Conservation (phyloP, 2,888 invertebrate species). For the Eustalomyia histrio region DNA sequence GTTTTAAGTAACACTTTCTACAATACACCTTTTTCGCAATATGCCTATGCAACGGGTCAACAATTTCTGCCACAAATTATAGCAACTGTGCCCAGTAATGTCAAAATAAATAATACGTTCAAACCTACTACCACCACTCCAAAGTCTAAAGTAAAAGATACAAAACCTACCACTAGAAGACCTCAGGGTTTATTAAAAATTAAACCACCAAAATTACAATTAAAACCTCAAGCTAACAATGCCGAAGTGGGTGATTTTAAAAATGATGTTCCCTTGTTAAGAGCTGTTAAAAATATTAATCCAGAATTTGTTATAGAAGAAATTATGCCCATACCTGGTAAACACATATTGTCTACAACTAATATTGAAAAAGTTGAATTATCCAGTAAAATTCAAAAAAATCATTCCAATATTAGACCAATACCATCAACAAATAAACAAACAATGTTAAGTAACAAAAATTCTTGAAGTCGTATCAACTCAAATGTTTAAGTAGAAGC, state of each 20-base stretch:
- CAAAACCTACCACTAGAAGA: slow-evolving; percentile 70
- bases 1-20: slow-evolving; percentile 60
- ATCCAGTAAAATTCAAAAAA: neutral
- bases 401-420: slow-evolving; percentile 13
- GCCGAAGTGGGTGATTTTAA: slow-evolving; percentile 64
- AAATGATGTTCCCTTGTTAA: slow-evolving; percentile 71
- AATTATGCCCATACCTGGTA: slow-evolving; percentile 74
- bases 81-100: slow-evolving; percentile 25
- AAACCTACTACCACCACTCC: slow-evolving; percentile 56
- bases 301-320: slow-evolving; percentile 76
- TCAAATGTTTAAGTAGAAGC: slow-evolving; percentile 73
- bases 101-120: slow-evolving; percentile 2
- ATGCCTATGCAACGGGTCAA: slow-evolving; percentile 35
- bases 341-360: slow-evolving; percentile 68
- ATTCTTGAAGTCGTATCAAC: slow-evolving; percentile 48
- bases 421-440: slow-evolving; percentile 24
- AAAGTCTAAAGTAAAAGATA: slow-evolving; percentile 60
- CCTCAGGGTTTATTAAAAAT: slow-evolving; percentile 60
- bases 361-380: slow-evolving; percentile 52
- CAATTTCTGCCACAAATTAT: slow-evolving; percentile 46
- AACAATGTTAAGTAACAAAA: slow-evolving; percentile 61
- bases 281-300: slow-evolving; percentile 75
- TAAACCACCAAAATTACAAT: slow-evolving; percentile 68
- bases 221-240: slow-evolving; percentile 8
- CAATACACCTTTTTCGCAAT: slow-evolving; percentile 65